Percentiles rank a stretch among this genome's conserved stretches.
Conservation (phyloP, 2,797 vertebrate genomes). For the Coendou prehensilis region DNA sequence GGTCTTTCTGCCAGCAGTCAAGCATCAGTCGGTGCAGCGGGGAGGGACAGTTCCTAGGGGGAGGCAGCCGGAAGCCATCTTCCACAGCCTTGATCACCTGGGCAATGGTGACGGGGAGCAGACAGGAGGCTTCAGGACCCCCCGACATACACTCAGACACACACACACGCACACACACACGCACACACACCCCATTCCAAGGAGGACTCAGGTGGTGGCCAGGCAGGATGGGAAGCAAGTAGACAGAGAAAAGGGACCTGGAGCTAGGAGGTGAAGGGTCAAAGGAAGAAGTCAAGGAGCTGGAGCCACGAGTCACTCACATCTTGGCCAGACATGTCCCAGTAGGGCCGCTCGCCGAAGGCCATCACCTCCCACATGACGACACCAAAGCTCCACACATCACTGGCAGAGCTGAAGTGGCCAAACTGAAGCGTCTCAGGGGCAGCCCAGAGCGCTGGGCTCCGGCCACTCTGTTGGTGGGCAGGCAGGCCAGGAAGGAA, state of each 20-base stretch:
- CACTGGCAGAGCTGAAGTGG: conserved; percentile 96
- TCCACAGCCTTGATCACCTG: conserved; percentile 98
- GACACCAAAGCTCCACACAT: conserved; percentile 98
- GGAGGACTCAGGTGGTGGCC: background rate
- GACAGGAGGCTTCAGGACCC: background rate
- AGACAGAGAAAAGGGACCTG: background rate
- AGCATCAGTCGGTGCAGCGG: conserved; percentile 96
- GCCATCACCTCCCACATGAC: conserved; percentile 99
- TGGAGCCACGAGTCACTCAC: conserved; percentile 89
- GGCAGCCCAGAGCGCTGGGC: conserved; percentile 95
- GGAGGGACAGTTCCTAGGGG: conserved; percentile 93
- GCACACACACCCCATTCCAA: background rate
- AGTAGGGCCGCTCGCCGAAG: conserved; percentile 97
- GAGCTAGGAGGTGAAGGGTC: background rate
- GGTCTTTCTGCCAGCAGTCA: conserved; percentile 97
- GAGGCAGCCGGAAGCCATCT: conserved; percentile 96
- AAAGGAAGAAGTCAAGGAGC: background rate
- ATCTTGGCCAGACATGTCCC: conserved; percentile 99
- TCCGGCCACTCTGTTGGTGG: conserved; percentile 92
- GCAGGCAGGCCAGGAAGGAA: background rate
- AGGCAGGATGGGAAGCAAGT: background rate
- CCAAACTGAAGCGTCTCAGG: conserved; percentile 96
- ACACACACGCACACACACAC: background rate
- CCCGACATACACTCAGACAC: background rate
- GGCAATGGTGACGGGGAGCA: background rate